A percentile compares a stretch with the other conserved stretches of the same genome.
These are phyloP conservation scores for Mola mola DNA, from an alignment of 2,113 vertebrate species.

Conservation along the genomic window DNA sequence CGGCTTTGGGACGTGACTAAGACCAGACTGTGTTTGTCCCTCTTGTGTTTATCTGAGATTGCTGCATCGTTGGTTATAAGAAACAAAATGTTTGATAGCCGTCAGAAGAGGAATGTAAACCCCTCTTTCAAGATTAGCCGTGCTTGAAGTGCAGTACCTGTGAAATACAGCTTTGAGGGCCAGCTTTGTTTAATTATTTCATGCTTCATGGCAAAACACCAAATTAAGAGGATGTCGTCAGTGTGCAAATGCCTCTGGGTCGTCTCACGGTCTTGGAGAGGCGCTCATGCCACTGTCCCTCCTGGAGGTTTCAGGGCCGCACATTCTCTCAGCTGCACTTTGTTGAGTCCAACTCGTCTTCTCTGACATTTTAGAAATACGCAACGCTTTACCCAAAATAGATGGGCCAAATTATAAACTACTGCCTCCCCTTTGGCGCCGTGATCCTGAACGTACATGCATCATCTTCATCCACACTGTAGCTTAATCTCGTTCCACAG, in stretches of 20 bases:
- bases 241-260: constrained; percentile 13
- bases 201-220: constrained; percentile 14
- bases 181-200: constrained; percentile 5
- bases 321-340: constrained; percentile 41
- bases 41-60: constrained; percentile 55
- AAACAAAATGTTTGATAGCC: constrained; percentile 46
- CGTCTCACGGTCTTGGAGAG: constrained; percentile 20
- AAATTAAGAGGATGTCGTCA: constrained; percentile 4
- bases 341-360: constrained; percentile 34
- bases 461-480: constrained; percentile 18
- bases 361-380: constrained; percentile 40
- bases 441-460: constrained; percentile 20
- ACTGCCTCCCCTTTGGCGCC: constrained; percentile 36
- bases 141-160: constrained; percentile 11
- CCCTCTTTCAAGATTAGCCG: constrained; percentile 2
- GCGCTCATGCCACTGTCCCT: constrained; percentile 37
- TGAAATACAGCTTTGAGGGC: constrained; percentile 5
- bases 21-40: constrained; percentile 41
- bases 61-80: constrained; percentile 46
- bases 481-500: no score
- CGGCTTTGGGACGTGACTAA: constrained; percentile 11
- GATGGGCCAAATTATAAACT: constrained; percentile 24
- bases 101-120: constrained; percentile 62
- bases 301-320: constrained; percentile 34
- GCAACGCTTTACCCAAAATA: constrained; percentile 38